A percentile compares a stretch with the other conserved stretches of the same genome.
These are phyloP conservation scores for Trichonephila inaurata DNA, from an alignment of 1,140 invertebrate species.

Conservation along the genomic window DNA sequence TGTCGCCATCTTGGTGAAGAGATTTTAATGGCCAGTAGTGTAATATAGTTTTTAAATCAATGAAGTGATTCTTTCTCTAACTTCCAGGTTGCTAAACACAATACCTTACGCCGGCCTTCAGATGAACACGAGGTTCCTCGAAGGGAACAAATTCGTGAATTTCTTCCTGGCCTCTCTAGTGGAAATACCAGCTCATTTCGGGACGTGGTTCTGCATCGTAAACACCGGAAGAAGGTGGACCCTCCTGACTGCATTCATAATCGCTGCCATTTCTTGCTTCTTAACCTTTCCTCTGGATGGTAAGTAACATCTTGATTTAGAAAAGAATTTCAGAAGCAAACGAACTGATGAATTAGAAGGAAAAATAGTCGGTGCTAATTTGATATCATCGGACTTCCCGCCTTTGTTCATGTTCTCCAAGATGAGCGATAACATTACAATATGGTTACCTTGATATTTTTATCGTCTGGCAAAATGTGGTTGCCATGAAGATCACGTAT, in stretches of 20 bases:
- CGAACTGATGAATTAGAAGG: too few relatives aligned
- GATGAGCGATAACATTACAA: too few relatives aligned
- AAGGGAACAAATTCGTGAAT: conserved; percentile 3
- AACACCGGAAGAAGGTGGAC: not conserved
- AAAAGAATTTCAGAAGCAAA: too few relatives aligned
- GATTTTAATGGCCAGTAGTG: too few relatives aligned
- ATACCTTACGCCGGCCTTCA: conserved; percentile 15
- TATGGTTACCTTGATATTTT: too few relatives aligned
- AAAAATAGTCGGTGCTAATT: too few relatives aligned
- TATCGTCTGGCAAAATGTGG: too few relatives aligned
- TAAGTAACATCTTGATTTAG: not conserved
- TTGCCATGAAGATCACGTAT: too few relatives aligned
- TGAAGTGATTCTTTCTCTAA: not conserved
- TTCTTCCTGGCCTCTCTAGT: conserved; percentile 30
- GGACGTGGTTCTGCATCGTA: not conserved
- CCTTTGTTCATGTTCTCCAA: too few relatives aligned
- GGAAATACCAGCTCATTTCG: conserved; percentile 29
- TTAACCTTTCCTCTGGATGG: not conserved
- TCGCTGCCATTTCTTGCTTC: not conserved
- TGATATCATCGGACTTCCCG: too few relatives aligned
- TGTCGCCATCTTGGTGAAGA: too few relatives aligned
- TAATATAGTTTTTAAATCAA: not conserved
- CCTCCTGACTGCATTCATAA: not conserved
- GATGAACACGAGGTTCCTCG: conserved; percentile 26
- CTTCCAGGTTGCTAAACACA: not conserved